Conservation (phyloP, 2,113 vertebrate species). For the Oncorhynchus clarkii region DNA sequence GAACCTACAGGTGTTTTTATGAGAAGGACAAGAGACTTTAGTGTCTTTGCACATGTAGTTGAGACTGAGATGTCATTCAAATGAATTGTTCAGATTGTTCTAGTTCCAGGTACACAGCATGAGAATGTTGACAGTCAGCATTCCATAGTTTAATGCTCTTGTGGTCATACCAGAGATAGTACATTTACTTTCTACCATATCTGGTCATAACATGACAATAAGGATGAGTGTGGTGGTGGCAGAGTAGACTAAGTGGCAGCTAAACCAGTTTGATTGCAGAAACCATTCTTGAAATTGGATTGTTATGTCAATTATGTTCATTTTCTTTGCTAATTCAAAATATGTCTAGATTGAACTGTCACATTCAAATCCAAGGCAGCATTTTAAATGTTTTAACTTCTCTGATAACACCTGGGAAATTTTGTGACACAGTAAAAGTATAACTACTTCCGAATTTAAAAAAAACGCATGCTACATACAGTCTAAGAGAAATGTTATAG, state of each 20-base stretch:
- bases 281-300: conserved; percentile 1
- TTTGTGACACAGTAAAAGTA: conserved; percentile 30
- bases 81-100: background rate
- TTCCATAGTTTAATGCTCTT: conserved; percentile 16
- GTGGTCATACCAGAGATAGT: background rate
- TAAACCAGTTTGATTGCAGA: conserved; percentile 2
- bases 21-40: background rate
- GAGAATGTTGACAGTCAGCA: conserved; percentile 18
- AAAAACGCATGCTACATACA: conserved; percentile 57
- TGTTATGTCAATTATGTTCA: background rate
- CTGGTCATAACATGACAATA: too few relatives aligned
- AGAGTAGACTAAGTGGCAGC: background rate
- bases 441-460: conserved; percentile 24
- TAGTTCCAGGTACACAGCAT: conserved; percentile 29
- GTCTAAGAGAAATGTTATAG: conserved; percentile 45
- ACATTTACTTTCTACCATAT: background rate
- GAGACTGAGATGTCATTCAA: background rate
- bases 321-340: conserved; percentile 6
- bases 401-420: conserved; percentile 47
- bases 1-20: background rate
- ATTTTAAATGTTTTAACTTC: conserved; percentile 23
- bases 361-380: conserved; percentile 12
- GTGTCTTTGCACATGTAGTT: background rate
- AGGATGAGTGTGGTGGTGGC: too few relatives aligned
- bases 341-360: background rate